These are phyloP conservation scores for Deroptyus accipitrinus DNA, from an alignment of 2,113 vertebrate species.

Conservation along the genomic window DNA sequence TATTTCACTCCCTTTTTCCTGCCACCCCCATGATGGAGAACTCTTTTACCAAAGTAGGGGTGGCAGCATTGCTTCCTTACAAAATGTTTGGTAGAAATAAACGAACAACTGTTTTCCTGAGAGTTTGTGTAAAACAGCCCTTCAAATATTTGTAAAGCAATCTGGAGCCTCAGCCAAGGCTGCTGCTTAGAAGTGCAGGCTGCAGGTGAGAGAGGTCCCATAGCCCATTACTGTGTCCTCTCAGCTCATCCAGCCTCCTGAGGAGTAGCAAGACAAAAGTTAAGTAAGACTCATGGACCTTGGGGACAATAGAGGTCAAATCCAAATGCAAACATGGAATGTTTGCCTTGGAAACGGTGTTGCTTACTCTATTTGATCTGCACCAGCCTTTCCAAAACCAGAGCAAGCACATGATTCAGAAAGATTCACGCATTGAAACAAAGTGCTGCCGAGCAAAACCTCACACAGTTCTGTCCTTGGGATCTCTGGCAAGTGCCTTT, in stretches of 20 bases:
- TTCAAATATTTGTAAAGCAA: background rate
- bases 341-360: background rate
- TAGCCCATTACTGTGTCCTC: background rate
- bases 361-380: background rate
- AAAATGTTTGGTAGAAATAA: background rate
- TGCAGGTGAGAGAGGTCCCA: background rate
- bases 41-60: background rate
- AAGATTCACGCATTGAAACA: background rate
- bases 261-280: background rate
- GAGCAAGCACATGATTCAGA: rapidly evolving
- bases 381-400: background rate
- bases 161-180: background rate
- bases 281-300: background rate
- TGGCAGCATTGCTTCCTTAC: background rate
- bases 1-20: slow-evolving; percentile 23
- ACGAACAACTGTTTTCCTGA: background rate
- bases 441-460: background rate
- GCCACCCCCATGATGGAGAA: background rate
- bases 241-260: background rate
- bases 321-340: background rate
- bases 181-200: background rate
- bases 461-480: background rate
- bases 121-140: background rate
- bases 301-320: background rate
- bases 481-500: background rate